These are phyloP conservation scores for Natator depressus DNA, from an alignment of 2,113 vertebrate genomes.

Conservation along the genomic window DNA sequence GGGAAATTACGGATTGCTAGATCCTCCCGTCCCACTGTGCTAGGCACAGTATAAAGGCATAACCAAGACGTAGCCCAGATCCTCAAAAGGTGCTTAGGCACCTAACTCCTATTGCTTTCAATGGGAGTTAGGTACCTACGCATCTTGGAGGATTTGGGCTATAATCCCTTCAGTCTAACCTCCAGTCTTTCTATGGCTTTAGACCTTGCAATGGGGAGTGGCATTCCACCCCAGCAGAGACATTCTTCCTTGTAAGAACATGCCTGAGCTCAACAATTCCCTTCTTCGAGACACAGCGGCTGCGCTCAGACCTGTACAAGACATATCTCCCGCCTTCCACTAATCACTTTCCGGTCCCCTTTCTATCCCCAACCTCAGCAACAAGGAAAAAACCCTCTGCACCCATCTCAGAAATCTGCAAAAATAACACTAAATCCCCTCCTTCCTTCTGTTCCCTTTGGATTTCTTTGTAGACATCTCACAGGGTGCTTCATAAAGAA, in stretches of 20 bases:
- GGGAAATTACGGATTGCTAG: not conserved
- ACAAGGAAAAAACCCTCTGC: not conserved
- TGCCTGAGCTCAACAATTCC: not conserved
- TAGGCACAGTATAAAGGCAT: not conserved
- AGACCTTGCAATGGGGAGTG: too few relatives aligned
- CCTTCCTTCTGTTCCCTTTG: not conserved
- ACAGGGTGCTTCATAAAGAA: not conserved
- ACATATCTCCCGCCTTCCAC: not conserved
- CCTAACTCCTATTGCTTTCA: too few relatives aligned
- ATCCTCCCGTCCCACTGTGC: not conserved
- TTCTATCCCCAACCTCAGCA: too few relatives aligned
- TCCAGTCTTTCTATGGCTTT: too few relatives aligned
- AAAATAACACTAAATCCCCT: not conserved
- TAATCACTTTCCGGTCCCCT: not conserved
- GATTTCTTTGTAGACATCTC: not conserved
- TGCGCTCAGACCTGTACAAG: not conserved
- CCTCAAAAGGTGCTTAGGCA: not conserved
- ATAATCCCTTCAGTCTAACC: too few relatives aligned
- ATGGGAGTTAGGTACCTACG: too few relatives aligned
- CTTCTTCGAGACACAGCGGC: not conserved
- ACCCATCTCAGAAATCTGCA: not conserved
- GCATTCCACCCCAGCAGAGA: not conserved
- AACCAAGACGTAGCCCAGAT: not conserved
- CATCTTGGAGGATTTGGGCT: not conserved
- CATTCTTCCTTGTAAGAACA: not conserved